Conservation (phyloP, 2,797 vertebrate genomes). For the Diglossa cyanea region DNA sequence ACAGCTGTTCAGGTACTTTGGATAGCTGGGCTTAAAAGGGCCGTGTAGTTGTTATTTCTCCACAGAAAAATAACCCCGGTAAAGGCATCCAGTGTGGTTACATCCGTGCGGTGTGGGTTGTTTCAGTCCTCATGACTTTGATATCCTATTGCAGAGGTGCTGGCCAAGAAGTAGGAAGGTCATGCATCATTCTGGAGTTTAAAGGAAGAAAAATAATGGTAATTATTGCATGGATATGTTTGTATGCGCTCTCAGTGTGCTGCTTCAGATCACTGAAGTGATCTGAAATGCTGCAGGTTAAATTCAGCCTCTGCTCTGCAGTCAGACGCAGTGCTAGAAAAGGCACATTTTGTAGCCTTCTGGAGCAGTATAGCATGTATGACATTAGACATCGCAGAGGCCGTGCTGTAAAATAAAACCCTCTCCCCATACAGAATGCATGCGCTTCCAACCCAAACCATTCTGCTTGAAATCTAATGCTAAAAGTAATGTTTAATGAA, state of each 20-base stretch:
- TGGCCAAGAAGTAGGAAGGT: conserved; percentile 93
- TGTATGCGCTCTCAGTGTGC: rapidly evolving
- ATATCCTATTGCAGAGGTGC: conserved; percentile 83
- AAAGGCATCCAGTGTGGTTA: rapidly evolving
- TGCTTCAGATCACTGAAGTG: not conserved
- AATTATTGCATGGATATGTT: conserved; percentile 3
- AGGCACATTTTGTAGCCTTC: not conserved
- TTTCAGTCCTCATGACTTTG: not conserved
- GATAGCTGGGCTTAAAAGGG: not conserved
- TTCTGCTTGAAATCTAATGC: not conserved
- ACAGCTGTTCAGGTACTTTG: not conserved
- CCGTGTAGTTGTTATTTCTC: not conserved
- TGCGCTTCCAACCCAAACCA: not conserved
- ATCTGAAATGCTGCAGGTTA: not conserved
- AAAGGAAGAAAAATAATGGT: conserved; percentile 98
- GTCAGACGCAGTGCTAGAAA: not conserved
- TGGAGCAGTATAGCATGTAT: not conserved
- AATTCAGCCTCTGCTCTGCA: not conserved
- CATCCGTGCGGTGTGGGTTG: rapidly evolving
- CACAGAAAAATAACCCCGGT: not conserved
- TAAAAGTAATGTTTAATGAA: not conserved
- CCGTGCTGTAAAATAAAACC: not conserved
- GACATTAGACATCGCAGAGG: not conserved
- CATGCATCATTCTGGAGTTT: conserved; percentile 95
- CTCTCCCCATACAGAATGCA: not conserved